A percentile compares a stretch with the other conserved stretches of the same genome.
Evolutionary conservation across 2,888 invertebrate genomes (phyloP).

Genomic region (Ophion ventricosus): DNA sequence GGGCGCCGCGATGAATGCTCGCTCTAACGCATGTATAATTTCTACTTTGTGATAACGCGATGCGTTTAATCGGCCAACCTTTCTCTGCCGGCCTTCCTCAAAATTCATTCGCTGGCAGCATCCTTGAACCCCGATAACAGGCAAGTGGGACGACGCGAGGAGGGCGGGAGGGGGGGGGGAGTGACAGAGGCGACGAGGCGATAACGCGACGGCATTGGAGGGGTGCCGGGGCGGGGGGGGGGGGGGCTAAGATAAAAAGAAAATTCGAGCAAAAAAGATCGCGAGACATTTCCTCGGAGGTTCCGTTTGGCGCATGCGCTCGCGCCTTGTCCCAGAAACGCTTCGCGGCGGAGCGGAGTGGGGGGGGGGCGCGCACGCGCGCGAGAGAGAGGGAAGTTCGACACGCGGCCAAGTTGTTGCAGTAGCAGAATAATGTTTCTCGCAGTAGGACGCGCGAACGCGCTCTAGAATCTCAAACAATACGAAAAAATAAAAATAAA

Average conservation of each 20-base stretch:
- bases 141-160: no score
- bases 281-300: neutral
- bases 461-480: neutral
- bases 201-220: neutral
- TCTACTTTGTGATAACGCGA: neutral
- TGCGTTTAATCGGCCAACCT: no score
- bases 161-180: no score
- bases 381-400: neutral
- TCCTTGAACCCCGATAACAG: neutral
- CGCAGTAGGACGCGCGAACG: slow-evolving; percentile 51
- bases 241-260: slow-evolving; percentile 26
- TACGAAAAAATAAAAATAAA: neutral
- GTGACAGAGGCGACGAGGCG: no score
- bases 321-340: slow-evolving; percentile 61
- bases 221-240: no score
- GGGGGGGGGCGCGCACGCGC: neutral
- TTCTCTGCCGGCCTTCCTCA: neutral
- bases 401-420: slow-evolving; percentile 51
- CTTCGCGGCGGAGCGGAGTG: neutral
- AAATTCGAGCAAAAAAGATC: slow-evolving; percentile 30
- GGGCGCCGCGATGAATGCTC: neutral
- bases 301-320: slow-evolving; percentile 18
- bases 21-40: neutral
- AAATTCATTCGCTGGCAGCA: neutral
- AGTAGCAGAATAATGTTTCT: slow-evolving; percentile 71